phyloP scores from a whole-genome alignment of 2,113 vertebrate genomes.

The Indicator indicator region DNA sequence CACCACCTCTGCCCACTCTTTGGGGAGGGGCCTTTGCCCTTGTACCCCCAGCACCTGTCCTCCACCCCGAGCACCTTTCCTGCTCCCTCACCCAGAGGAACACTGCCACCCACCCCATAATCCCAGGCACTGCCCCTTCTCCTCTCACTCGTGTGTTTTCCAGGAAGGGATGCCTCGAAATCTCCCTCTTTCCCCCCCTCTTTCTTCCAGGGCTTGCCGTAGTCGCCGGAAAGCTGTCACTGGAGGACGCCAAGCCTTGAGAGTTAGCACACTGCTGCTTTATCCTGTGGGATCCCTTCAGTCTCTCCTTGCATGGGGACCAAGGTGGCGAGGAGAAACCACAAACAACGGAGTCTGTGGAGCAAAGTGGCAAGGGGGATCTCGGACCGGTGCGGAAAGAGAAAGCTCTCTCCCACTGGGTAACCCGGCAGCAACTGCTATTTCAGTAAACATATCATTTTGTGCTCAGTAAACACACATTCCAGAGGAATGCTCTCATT shows the following conservation, averaged over 20 bases:
- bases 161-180: not conserved
- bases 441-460: constrained; percentile 79
- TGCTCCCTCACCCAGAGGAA: fast-evolving
- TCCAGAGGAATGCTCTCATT: constrained; percentile 77
- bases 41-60: not conserved
- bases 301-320: not conserved
- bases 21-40: not conserved
- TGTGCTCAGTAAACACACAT: constrained; percentile 76
- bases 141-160: not conserved
- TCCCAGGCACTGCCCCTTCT: not conserved
- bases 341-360: fast-evolving
- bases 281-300: not conserved
- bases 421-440: constrained; percentile 77
- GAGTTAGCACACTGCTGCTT: not conserved
- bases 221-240: not conserved
- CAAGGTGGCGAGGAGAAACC: not conserved
- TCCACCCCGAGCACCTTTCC: not conserved
- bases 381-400: constrained; percentile 50
- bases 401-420: constrained; percentile 75
- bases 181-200: not conserved
- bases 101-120: fast-evolving
- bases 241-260: not conserved
- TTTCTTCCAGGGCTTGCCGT: not conserved
- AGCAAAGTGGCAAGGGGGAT: not conserved
- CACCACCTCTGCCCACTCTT: not conserved